Evolutionary conservation across 92 coral and sea anemone genomes (phyloP).

Genomic region (Epizoanthus stellaris): DNA sequence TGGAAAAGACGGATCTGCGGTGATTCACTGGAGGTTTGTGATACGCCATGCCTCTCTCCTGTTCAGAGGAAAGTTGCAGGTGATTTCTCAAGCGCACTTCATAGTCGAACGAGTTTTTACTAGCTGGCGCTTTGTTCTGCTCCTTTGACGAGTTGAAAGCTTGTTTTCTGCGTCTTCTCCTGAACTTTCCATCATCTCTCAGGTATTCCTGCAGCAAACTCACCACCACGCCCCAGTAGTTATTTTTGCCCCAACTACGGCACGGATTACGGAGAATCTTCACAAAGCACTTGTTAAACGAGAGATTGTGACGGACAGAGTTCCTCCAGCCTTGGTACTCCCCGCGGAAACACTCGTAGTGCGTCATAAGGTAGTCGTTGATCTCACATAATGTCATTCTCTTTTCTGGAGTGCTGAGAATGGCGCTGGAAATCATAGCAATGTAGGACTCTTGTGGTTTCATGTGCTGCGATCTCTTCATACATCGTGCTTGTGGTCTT

Average conservation of each 20-base stretch:
- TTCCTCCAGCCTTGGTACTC: slow-evolving; percentile 25
- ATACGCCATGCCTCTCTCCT: neutral
- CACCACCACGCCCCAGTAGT: slow-evolving; percentile 32
- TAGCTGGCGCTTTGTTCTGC: neutral
- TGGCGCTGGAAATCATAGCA: slow-evolving; percentile 27
- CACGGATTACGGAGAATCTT: slow-evolving; percentile 13
- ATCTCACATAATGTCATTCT: neutral
- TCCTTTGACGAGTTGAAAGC: neutral
- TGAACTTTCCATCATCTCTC: slow-evolving; percentile 23
- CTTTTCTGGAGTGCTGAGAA: slow-evolving; percentile 22
- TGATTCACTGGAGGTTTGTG: neutral
- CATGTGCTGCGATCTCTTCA: slow-evolving; percentile 3
- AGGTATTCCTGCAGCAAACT: slow-evolving; percentile 18
- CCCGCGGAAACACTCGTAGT: slow-evolving; percentile 27
- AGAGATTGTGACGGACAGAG: slow-evolving; percentile 18
- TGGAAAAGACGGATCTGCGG: slow-evolving; percentile 13
- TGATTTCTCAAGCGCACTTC: neutral
- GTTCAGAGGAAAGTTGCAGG: neutral
- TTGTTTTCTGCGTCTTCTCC: slow-evolving; percentile 21
- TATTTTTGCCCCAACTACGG: slow-evolving; percentile 21
- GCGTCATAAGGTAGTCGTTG: slow-evolving; percentile 9
- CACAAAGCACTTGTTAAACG: slow-evolving; percentile 26
- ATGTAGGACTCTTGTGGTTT: slow-evolving; percentile 20
- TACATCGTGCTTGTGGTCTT: neutral
- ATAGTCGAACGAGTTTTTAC: neutral